Evolutionary conservation across 2,797 vertebrate species (phyloP).

Genomic region (Sternotherus odoratus): DNA sequence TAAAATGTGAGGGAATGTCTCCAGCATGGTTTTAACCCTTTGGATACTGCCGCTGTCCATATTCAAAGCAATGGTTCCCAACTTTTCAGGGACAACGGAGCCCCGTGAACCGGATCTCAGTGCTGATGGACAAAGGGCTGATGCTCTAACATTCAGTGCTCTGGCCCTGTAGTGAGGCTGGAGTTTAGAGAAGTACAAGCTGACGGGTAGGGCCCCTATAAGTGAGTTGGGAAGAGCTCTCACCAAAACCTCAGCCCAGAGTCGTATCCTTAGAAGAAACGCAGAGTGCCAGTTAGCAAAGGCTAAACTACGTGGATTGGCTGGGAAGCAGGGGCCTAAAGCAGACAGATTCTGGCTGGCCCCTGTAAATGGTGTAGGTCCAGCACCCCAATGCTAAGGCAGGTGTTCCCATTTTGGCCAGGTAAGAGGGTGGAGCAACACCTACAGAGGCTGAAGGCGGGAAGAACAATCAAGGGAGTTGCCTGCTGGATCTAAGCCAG

Average conservation of each 20-base stretch:
- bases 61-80: neutral
- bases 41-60: neutral
- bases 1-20: slow-evolving; percentile 32
- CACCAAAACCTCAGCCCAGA: no score
- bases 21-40: slow-evolving; percentile 39
- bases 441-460: neutral
- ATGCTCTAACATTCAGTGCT: neutral
- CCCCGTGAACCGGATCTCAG: neutral
- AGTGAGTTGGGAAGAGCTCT: neutral
- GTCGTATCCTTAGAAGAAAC: neutral
- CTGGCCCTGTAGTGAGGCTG: neutral
- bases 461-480: neutral
- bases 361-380: neutral
- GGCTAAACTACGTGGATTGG: neutral
- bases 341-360: neutral
- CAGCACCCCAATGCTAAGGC: neutral
- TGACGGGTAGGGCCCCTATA: neutral
- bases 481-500: neutral
- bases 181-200: neutral
- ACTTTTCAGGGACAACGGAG: neutral
- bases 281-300: neutral
- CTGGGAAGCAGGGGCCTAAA: neutral
- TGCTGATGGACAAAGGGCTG: neutral
- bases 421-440: neutral
- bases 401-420: neutral